Conservation (phyloP, 1,140 invertebrate species). For the Dreissena rostriformis region DNA sequence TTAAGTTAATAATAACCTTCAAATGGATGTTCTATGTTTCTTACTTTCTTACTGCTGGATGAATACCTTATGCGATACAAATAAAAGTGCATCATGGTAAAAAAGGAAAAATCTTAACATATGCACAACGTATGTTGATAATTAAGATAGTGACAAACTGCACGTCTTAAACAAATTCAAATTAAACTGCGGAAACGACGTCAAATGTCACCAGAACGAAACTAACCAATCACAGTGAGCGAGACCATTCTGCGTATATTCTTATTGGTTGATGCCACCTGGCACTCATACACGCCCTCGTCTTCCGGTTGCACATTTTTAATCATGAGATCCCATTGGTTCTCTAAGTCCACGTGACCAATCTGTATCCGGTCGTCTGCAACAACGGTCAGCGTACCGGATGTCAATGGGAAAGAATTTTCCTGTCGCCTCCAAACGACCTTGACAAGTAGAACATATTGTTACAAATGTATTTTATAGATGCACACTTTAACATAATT, state of each 20-base stretch:
- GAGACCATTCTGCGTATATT: slow-evolving; percentile 58
- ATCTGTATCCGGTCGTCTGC: slow-evolving; percentile 63
- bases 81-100: no score
- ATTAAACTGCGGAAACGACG: no score
- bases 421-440: slow-evolving; percentile 69
- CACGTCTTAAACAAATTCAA: no score
- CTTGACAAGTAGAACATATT: slow-evolving; percentile 37
- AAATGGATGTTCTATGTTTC: no score
- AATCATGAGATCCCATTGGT: slow-evolving; percentile 70
- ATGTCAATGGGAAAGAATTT: slow-evolving; percentile 68
- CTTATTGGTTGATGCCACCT: slow-evolving; percentile 65
- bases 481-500: neutral
- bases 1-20: no score
- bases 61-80: no score
- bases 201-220: no score
- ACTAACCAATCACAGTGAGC: slow-evolving; percentile 65
- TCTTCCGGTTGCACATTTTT: slow-evolving; percentile 69
- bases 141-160: no score
- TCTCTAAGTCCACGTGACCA: slow-evolving; percentile 56
- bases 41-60: no score
- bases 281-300: slow-evolving; percentile 71
- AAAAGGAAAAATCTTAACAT: no score
- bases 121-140: no score
- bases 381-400: slow-evolving; percentile 64
- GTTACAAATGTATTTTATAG: neutral